phyloP scores from a whole-genome alignment of 2,797 vertebrate species.

The Sylvilagus floridanus region DNA sequence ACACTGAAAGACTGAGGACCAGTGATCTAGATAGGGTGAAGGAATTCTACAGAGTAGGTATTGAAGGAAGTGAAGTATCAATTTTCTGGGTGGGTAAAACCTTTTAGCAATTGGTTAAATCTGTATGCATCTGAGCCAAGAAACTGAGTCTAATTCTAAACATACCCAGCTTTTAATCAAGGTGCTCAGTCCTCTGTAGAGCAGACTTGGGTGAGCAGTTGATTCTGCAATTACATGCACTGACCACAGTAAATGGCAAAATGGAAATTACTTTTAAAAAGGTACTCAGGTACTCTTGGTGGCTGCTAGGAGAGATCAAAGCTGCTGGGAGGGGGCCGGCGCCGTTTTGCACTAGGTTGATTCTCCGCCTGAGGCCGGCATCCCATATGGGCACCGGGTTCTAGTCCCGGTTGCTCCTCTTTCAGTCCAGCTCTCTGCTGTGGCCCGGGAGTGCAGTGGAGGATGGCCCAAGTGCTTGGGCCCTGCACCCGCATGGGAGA shows the following conservation, averaged over 20 bases:
- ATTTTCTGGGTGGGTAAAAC: neutral
- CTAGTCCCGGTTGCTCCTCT: no score
- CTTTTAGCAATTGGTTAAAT: constrained; percentile 21
- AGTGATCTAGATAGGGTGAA: neutral
- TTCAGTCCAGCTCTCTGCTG: no score
- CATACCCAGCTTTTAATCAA: constrained; percentile 16
- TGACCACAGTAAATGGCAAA: neutral
- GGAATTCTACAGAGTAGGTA: neutral
- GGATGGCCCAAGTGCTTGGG: no score
- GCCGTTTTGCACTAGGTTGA: no score
- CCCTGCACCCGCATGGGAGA: no score
- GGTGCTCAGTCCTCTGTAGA: neutral
- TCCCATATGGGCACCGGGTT: no score
- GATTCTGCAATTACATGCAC: neutral
- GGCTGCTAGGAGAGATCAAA: neutral
- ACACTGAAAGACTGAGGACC: neutral
- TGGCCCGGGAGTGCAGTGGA: no score
- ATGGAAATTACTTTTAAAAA: neutral
- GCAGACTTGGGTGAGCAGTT: neutral
- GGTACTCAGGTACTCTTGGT: neutral
- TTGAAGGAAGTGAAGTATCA: constrained; percentile 15
- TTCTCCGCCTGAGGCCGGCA: no score
- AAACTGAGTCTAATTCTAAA: constrained; percentile 3
- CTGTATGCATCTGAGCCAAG: neutral
- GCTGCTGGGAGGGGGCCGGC: neutral